Evolutionary conservation across 2,888 invertebrate genomes (phyloP), one percentile per base, ranked within the genome.

Genomic region (Eupelmus urozonus): DNA sequence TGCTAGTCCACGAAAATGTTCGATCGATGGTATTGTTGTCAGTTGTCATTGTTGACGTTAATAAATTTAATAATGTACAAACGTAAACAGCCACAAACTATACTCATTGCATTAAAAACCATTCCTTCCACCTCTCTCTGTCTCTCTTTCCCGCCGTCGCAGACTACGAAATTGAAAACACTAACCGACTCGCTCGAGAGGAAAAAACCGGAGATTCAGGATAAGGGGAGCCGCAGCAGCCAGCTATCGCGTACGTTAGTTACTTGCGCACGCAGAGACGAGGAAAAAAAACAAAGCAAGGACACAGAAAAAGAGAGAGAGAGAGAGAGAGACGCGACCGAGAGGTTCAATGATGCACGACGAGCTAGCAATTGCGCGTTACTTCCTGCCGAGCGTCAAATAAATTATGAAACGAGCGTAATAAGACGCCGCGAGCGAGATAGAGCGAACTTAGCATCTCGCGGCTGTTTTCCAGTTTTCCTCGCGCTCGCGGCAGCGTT

Each of bases 381-480:
- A 67, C 60, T 66, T 77, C 71, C 77, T 72, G 45, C 13, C 66
- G 23, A 40, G 60, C 65, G 27, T 72, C 23, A 60, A 77, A 72
- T 77, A 77, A 72, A 77, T 77, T 72, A 77, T 60, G 59, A 77
- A 72, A 53, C 55, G 63, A 42, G 63, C 55, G 57, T 63, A 65
- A 70, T 59, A 59, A 75, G 55, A 65, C 34, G 49, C 45, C 62
- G 40, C 11, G 49, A n/a, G 25, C 63, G 42, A 27, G n/a, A 18
- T 29, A 25, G 42, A 25, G 34, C 53, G 23, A 76, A 63, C 69
- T 57, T 42, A 27, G 45, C 49, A 25, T 49, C 11, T 51, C 42
- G 13, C 25, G 29, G 20, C 29, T 34, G 11, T 45, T 45, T n/a
- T 62, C 62, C 62, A 72, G 51, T 62, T 53, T 53, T 75, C 62